Conservation (phyloP, 2,888 invertebrate genomes). For the Aproaerema taeniolella region DNA sequence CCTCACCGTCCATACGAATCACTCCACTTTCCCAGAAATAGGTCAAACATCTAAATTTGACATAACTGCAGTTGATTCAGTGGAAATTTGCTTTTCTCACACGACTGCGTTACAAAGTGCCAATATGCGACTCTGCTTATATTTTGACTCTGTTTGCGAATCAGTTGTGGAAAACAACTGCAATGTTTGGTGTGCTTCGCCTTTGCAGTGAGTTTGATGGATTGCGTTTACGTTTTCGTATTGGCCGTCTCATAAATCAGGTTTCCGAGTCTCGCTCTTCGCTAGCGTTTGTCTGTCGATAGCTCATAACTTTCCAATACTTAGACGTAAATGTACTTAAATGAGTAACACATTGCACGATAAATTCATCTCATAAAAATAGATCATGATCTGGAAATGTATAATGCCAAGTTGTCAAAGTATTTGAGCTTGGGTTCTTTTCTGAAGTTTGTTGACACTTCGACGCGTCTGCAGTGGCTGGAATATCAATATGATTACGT, state of each 20-base stretch:
- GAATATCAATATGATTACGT: conserved; percentile 33
- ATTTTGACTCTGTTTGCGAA: not conserved
- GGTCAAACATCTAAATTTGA: conserved; percentile 20
- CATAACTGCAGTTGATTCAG: conserved; percentile 11
- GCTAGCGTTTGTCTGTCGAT: conserved; percentile 10
- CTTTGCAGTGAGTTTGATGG: conserved; percentile 1
- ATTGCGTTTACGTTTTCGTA: conserved; percentile 11
- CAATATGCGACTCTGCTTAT: not conserved
- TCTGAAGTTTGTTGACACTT: conserved; percentile 5
- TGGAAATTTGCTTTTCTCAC: conserved; percentile 7
- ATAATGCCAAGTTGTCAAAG: not conserved
- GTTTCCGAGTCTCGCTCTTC: conserved; percentile 6
- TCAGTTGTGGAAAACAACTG: conserved; percentile 14
- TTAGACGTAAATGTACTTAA: not conserved
- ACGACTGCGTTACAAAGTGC: conserved; percentile 10
- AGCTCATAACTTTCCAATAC: conserved; percentile 10
- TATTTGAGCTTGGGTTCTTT: not conserved
- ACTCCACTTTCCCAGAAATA: conserved; percentile 32
- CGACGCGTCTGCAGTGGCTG: conserved; percentile 2
- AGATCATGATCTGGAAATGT: too few relatives aligned
- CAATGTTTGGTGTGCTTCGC: conserved; percentile 4
- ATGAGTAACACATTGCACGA: too few relatives aligned
- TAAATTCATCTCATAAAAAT: conserved; percentile 1
- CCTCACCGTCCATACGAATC: conserved; percentile 40
- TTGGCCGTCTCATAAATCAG: conserved; percentile 13